Evolutionary conservation across 1,140 invertebrate genomes (phyloP).

Genomic region (Drosophila kurseongensis): DNA sequence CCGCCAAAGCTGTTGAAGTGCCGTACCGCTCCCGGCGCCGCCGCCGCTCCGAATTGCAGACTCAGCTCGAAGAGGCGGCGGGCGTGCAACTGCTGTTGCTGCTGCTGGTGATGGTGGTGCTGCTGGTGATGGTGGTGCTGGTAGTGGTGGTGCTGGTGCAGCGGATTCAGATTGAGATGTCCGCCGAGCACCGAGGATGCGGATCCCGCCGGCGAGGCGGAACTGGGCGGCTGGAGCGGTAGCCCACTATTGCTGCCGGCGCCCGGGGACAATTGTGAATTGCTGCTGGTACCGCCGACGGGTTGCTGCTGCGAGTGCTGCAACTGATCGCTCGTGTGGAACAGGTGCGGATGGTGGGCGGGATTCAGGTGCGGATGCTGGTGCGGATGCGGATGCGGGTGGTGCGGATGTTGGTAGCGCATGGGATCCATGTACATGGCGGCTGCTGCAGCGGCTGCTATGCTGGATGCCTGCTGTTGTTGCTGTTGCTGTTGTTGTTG

Average conservation of each 20-base stretch:
- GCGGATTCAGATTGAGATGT: conserved; percentile 62
- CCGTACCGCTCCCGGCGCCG: conserved; percentile 76
- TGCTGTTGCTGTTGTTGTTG: conserved; percentile 49
- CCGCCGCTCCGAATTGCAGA: conserved; percentile 81
- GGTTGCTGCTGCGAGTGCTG: conserved; percentile 72
- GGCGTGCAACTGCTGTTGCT: conserved; percentile 84
- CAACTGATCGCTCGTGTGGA: conserved; percentile 82
- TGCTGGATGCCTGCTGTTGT: conserved; percentile 78
- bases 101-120: conserved; percentile 82
- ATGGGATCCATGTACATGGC: conserved; percentile 85
- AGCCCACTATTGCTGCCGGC: conserved; percentile 68
- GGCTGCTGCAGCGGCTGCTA: conserved; percentile 83
- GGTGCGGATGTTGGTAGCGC: conserved; percentile 83
- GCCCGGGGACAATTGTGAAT: conserved; percentile 73
- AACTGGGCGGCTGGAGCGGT: conserved; percentile 71
- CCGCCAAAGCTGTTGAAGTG: conserved; percentile 83
- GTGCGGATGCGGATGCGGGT: conserved; percentile 75
- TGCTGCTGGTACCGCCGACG: conserved; percentile 53
- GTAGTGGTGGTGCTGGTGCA: conserved; percentile 79
- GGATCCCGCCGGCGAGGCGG: conserved; percentile 73
- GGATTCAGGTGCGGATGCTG: conserved; percentile 84
- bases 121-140: conserved; percentile 82
- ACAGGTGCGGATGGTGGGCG: conserved; percentile 84
- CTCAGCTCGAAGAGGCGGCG: conserved; percentile 83
- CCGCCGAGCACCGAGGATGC: conserved; percentile 69